phyloP scores from a whole-genome alignment of 2,113 vertebrate species.

The Platichthys flesus region DNA sequence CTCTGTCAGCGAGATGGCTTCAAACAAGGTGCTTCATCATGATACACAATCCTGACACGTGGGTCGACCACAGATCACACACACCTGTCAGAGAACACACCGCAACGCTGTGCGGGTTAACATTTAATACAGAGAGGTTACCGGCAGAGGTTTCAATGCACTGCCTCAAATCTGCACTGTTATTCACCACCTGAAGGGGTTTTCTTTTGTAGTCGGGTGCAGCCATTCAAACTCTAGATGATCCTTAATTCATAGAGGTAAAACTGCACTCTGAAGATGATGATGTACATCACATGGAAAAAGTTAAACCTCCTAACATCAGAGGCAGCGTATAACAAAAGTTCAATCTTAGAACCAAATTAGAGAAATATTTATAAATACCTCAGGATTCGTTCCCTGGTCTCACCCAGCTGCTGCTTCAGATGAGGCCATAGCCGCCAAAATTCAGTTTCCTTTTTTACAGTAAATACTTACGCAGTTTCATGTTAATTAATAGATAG shows the following conservation, averaged over 20 bases:
- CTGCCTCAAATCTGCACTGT: not conserved
- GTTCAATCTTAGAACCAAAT: not conserved
- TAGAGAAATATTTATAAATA: not conserved
- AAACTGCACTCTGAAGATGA: not conserved
- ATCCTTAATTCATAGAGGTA: not conserved
- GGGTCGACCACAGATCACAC: not conserved
- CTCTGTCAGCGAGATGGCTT: conserved; percentile 88
- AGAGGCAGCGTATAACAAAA: not conserved
- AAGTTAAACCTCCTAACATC: not conserved
- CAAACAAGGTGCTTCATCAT: conserved; percentile 81
- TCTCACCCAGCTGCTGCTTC: not conserved
- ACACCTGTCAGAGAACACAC: not conserved
- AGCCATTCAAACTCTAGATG: not conserved
- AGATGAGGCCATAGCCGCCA: not conserved
- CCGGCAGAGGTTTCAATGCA: not conserved
- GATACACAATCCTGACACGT: not conserved
- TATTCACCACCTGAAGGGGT: conserved; percentile 13
- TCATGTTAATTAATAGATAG: not conserved
- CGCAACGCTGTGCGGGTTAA: not conserved
- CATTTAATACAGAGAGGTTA: not conserved
- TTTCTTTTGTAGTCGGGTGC: conserved; percentile 21
- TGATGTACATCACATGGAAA: not conserved
- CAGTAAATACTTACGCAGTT: not conserved
- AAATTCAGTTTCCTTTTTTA: not conserved
- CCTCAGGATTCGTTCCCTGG: not conserved